These are phyloP conservation scores for Pteromalus puparum DNA, from an alignment of 1,140 invertebrate genomes.

Conservation along the genomic window DNA sequence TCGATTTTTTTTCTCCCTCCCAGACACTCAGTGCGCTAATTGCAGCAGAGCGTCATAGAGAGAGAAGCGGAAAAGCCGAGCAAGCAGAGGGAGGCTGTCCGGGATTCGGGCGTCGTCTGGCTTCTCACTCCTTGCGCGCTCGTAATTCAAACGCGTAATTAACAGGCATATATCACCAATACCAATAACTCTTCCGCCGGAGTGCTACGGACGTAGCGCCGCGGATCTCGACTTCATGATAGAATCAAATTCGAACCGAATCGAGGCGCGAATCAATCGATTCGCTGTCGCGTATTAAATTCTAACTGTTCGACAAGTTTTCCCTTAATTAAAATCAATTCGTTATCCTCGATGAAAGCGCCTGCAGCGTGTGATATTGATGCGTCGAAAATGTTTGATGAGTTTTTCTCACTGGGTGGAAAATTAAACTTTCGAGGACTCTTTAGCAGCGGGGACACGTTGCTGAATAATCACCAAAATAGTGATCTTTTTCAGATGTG, in stretches of 20 bases:
- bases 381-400: too few relatives aligned
- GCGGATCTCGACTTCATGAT: constrained; percentile 48
- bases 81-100: too few relatives aligned
- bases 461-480: too few relatives aligned
- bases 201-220: neutral
- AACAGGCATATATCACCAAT: constrained; percentile 54
- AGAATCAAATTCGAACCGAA: constrained; percentile 55
- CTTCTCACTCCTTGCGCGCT: neutral
- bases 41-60: neutral
- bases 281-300: constrained; percentile 28
- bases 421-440: too few relatives aligned
- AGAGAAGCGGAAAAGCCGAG: too few relatives aligned
- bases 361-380: too few relatives aligned
- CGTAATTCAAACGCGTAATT: constrained; percentile 55
- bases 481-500: too few relatives aligned
- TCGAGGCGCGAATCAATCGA: constrained; percentile 44
- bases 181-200: constrained; percentile 41
- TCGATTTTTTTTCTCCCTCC: neutral
- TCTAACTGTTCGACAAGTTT: constrained; percentile 15
- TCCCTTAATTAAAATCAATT: constrained; percentile 46
- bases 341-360: constrained; percentile 13
- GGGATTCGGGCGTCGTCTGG: too few relatives aligned
- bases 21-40: neutral
- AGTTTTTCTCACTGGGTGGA: too few relatives aligned
- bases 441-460: too few relatives aligned